Percentiles rank a stretch among this genome's conserved stretches.
Conservation (phyloP, 1,140 invertebrate genomes). For the Drosophila pandora region DNA sequence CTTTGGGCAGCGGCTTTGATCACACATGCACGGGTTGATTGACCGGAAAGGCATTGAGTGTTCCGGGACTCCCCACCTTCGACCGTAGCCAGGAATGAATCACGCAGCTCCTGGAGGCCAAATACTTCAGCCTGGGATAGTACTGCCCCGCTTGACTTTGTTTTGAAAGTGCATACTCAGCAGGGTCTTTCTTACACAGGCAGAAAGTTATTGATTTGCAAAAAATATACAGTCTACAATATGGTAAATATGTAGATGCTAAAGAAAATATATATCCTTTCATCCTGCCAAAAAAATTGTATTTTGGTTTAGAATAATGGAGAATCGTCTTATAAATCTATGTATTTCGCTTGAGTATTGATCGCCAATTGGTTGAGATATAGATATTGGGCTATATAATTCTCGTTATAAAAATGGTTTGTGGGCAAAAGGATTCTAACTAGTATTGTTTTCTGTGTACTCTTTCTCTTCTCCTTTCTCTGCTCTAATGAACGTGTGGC, state of each 20-base stretch:
- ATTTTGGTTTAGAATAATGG: no score
- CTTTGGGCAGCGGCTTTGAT: constrained; percentile 29
- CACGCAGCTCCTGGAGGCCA: constrained; percentile 20
- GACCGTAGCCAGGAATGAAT: constrained; percentile 9
- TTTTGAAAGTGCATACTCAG: constrained; percentile 43
- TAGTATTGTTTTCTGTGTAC: constrained; percentile 5
- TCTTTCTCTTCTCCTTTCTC: neutral
- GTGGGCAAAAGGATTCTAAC: neutral
- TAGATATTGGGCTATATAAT: no score
- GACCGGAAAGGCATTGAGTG: constrained; percentile 52
- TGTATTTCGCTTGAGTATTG: no score
- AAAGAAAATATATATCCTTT: no score
- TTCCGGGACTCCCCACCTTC: constrained; percentile 17
- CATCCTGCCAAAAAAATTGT: no score
- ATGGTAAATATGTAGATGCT: no score
- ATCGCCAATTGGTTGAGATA: no score
- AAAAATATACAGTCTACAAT: no score
- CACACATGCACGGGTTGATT: constrained; percentile 58
- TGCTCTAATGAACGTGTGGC: constrained; percentile 41
- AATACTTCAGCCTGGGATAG: constrained; percentile 25
- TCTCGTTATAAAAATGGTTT: neutral
- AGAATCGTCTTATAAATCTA: no score
- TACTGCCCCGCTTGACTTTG: neutral
- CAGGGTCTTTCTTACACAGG: constrained; percentile 4
- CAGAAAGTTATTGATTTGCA: neutral